phyloP scores from a whole-genome alignment of 1,140 invertebrate genomes.

The Saccostrea echinata region DNA sequence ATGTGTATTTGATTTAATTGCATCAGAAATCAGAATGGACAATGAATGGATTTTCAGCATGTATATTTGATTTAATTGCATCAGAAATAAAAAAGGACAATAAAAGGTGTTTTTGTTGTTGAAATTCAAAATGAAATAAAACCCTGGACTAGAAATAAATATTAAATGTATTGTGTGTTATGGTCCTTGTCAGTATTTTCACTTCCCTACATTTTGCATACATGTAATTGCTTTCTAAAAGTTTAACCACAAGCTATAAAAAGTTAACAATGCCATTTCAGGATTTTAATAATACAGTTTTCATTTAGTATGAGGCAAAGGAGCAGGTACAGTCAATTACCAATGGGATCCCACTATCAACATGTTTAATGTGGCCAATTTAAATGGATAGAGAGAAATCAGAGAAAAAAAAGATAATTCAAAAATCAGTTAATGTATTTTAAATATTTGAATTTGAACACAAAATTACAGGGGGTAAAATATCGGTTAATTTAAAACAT shows the following conservation, averaged over 20 bases:
- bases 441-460: neutral
- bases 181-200: neutral
- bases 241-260: neutral
- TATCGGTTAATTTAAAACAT: constrained; percentile 1
- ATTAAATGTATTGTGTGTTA: constrained; percentile 4
- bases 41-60: constrained; percentile 4
- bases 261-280: constrained; percentile 16
- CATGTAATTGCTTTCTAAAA: constrained; percentile 25
- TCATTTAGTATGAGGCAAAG: neutral
- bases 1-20: neutral
- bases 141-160: constrained; percentile 23
- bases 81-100: neutral
- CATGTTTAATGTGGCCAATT: neutral
- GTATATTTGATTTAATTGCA: constrained; percentile 5
- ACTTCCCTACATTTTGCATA: neutral
- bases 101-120: neutral
- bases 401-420: neutral
- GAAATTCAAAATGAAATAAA: constrained; percentile 7
- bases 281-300: constrained; percentile 18
- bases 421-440: constrained; percentile 17
- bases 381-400: neutral
- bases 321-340: neutral
- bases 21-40: constrained; percentile 2
- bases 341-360: neutral
- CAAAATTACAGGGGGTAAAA: neutral